A percentile compares a stretch with the other conserved stretches of the same genome.
These are phyloP conservation scores for Epizoanthus illoricatus DNA, from an alignment of 92 coral and sea anemone species.

Conservation along the genomic window DNA sequence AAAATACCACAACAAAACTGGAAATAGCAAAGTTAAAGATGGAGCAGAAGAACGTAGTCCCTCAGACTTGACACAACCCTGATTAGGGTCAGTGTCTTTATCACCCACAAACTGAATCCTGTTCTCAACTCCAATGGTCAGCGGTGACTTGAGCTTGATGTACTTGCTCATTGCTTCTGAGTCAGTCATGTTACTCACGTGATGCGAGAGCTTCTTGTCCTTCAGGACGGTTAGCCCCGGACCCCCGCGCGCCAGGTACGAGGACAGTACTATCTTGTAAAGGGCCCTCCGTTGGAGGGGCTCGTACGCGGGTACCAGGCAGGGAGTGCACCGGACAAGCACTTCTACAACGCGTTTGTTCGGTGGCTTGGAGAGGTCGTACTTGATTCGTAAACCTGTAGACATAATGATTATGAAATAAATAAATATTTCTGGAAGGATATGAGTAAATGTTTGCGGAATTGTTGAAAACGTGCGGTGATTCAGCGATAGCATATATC, in stretches of 20 bases:
- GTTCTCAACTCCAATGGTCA: conserved; percentile 52
- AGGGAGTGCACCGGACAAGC: conserved; percentile 59
- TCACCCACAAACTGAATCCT: conserved; percentile 56
- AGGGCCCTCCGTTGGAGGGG: conserved; percentile 53
- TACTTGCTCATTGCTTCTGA: conserved; percentile 46
- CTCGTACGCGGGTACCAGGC: conserved; percentile 63
- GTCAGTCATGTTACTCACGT: conserved; percentile 48
- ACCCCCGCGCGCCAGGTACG: conserved; percentile 71
- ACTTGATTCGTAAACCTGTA: conserved; percentile 71
- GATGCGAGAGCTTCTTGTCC: conserved; percentile 62
- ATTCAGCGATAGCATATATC: no score
- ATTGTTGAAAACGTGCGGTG: no score
- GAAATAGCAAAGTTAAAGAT: not conserved
- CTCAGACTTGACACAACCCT: not conserved
- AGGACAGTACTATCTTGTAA: conserved; percentile 74
- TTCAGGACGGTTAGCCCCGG: conserved; percentile 54
- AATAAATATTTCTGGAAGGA: no score
- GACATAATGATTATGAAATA: not conserved
- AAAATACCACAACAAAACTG: not conserved
- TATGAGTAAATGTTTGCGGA: no score
- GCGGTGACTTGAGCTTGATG: conserved; percentile 60
- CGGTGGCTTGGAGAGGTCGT: conserved; percentile 55
- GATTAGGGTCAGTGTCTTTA: not conserved
- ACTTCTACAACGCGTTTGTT: conserved; percentile 60
- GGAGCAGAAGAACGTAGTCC: not conserved